phyloP scores from a whole-genome alignment of 2,797 vertebrate genomes.

The Rhabdomys pumilio region DNA sequence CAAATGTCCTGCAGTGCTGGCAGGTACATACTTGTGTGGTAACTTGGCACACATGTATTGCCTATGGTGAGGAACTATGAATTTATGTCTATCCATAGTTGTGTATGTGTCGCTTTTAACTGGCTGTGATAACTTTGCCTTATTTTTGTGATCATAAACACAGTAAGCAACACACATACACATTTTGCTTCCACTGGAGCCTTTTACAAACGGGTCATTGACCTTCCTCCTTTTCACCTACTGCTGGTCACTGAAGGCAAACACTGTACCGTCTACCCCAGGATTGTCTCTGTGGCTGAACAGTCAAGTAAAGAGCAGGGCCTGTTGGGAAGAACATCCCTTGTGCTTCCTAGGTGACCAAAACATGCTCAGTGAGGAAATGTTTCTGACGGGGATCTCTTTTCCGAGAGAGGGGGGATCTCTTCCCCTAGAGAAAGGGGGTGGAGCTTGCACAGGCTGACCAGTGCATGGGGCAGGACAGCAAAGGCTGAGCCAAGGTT shows the following conservation, averaged over 20 bases:
- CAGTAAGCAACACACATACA: neutral
- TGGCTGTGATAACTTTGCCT: neutral
- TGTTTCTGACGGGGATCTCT: neutral
- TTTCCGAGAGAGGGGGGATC: neutral
- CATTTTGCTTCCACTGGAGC: neutral
- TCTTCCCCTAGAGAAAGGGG: neutral
- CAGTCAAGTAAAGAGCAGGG: neutral
- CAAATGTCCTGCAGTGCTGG: neutral
- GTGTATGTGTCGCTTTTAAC: neutral
- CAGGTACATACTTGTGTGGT: neutral
- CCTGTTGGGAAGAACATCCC: neutral
- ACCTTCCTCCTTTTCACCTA: neutral
- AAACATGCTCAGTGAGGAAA: neutral
- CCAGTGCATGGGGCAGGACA: neutral
- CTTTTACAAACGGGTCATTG: neutral
- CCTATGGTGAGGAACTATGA: neutral
- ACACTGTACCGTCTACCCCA: neutral
- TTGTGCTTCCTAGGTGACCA: neutral
- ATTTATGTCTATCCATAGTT: neutral
- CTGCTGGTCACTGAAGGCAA: neutral
- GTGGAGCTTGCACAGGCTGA: neutral
- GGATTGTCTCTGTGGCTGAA: neutral
- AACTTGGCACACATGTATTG: neutral
- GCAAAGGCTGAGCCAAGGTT: neutral
- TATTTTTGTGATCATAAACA: constrained; percentile 35